Conservation (phyloP, 2,888 invertebrate genomes). For the Pediacus dermestoides region DNA sequence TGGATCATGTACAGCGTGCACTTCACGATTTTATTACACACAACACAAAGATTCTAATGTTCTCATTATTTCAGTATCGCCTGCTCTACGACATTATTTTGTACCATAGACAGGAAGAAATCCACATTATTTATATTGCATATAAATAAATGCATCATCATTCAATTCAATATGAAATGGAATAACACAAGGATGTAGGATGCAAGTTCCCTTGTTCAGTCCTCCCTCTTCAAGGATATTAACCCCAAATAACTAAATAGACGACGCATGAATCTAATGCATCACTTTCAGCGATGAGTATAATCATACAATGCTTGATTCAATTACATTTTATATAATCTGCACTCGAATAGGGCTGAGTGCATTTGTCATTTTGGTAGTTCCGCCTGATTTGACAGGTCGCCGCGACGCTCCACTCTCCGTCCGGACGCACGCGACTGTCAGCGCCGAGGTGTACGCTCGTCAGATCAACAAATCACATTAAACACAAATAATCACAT, state of each 20-base stretch:
- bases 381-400: constrained; percentile 51
- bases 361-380: constrained; percentile 51
- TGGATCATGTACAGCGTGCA: no score
- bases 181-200: no score
- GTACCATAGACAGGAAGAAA: no score
- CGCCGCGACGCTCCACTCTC: constrained; percentile 40
- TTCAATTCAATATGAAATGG: no score
- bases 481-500: constrained; percentile 52
- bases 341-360: constrained; percentile 48
- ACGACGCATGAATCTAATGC: constrained; percentile 39
- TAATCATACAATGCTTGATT: constrained; percentile 47
- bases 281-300: constrained; percentile 47
- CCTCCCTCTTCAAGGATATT: constrained; percentile 33
- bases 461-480: constrained; percentile 51
- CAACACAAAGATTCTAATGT: no score
- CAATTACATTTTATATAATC: constrained; percentile 52
- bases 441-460: constrained; percentile 44
- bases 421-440: constrained; percentile 50
- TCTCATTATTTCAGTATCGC: no score
- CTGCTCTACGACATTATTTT: no score
- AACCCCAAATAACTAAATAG: constrained; percentile 33
- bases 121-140: no score
- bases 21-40: no score
- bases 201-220: constrained; percentile 23
- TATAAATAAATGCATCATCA: no score